Base-by-base conservation (phyloP, 1,140 invertebrate species). In the Anadara kagoshimensis region DNA sequence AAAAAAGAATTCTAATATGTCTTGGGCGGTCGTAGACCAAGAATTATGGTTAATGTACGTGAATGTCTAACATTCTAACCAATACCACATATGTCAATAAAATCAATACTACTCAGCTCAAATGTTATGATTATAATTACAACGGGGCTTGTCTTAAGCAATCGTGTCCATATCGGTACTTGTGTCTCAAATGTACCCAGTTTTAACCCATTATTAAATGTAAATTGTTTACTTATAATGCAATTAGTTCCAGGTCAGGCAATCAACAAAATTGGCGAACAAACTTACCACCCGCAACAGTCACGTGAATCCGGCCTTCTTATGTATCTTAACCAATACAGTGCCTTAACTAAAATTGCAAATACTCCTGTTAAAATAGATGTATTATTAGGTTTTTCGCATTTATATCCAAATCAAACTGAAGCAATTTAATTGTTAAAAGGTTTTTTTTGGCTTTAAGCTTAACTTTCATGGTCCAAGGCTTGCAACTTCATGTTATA, bases 51-150 rank as follows among this genome's bases (percentile, higher is more conserved):
- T 62, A 12, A 22, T 62, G 44, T 62, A 62, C 20, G 45, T 62
- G n/a, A 45, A 18, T 36, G 12, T 1, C 16, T 5, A 5, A 5
- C 11, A 10, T 54, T 20, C 20, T 41, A 14, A 41, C 16, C 7
- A 16, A 14, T 4, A 8, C 11, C 0, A 22, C 16, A 14, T 4
- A 26, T 8, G 47, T 51, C 62, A 51, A 5, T 20, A 51, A 20
- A 22, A 22, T 18, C 5, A 14, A 64, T 49, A n/a, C n/a, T n/a
- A n/a, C n/a, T n/a, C n/a, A n/a, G n/a, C n/a, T n/a, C n/a, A n/a
- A n/a, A n/a, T 65, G 47, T 18, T 65, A 16, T 65, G 47, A 65
- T 53, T 65, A 26, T 41, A 57, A 58, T 58, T 58, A 56, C 20
- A 43, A 20, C 1, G 44, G 7, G 1, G n/a, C 10, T 5, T 69